Base-by-base conservation (phyloP, 1,140 invertebrate species). In the Magallana ariakensis region DNA sequence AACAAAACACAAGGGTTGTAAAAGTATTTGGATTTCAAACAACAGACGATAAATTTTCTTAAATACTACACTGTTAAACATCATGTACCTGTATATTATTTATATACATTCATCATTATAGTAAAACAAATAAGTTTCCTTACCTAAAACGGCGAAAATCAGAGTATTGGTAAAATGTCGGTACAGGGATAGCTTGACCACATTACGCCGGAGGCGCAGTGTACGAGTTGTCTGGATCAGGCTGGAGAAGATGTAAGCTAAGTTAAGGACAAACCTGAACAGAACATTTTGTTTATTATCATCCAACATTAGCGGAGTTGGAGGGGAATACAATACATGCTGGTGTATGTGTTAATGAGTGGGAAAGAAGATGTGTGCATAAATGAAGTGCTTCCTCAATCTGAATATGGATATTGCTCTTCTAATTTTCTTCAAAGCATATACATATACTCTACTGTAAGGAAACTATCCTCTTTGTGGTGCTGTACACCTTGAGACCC, bases 131-230 rank as follows among this genome's bases (percentile, higher is more conserved):
- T 55, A 19, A 33, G 5, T 33, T 13, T 82, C 90, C 93, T 93
- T 91, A 95, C 95, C 95, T 89, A 98, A 94, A 60, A 98, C 97
- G 84, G 97, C 96, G 94, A 98, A 98, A 92, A 97, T 97, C 85
- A 99, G 95, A 15, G 97, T 98, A 95, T 98, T 98, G 56, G 98
- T 98, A 94, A 99, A 99, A 95, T 99, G 97, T 90, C 96, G 96
- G 95, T 99, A 99, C 60, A 99, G 94, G 16, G 96, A 96, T n/a
- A 99, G 94, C 95, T 99, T 99, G 85, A 98, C 97, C 92, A 97
- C 91, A 91, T 95, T 95, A 70, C 95, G 96, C 90, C 98, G 95
- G 85, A 99, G 95, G 90, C 97, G 95, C 82, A 99, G 95, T 10
- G 98, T 98, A 87, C 98, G 95, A 80, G 97, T 98, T 1, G 98